Evolutionary conservation across 2,113 vertebrate genomes (phyloP), one percentile per base, ranked within the genome.

Genomic region (Rhabdomys dilectus): DNA sequence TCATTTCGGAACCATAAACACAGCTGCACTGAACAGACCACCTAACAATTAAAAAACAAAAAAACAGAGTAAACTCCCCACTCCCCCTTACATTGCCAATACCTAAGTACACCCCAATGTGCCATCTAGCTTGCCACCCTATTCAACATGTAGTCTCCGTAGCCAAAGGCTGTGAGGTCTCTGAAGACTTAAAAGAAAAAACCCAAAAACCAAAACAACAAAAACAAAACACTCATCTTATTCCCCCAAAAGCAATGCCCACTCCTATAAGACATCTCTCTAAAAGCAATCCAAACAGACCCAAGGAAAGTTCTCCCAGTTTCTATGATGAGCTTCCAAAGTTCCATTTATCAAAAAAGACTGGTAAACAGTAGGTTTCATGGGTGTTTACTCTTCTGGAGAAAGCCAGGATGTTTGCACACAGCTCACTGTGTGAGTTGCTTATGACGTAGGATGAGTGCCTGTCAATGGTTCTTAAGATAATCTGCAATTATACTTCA

Each of bases 31-130:
- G 80, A 96, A 87, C 1, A 85, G 91, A 91, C 95, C 92, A 97
- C 85, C 94, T 97, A 96, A 96, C 85, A 97, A 97, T 97, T 76
- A 92, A 87, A 91, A 91, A 84, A 91, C n/a, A n/a, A 88, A 94
- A 93, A 53, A 84, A 70, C 56, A 73, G 12, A 56, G 48, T 56
- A 56, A 72, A 60, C 29, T 26, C 58, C 10, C 6, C n/a, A 93
- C 22, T 12, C 45, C 39, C 76, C 26, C 39, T n/a, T 24, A 84
- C 15, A 91, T 39, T 80, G 93, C 88, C 96, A 96, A 91, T 31
- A 60, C 42, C 89, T 73, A 84, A 96, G 93, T 45, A 88, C 42
- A 64, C 82, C 77, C 51, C 68, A 51, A 80, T 91, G 84, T 93
- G 45, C 77, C 56, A 45, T 51, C 22, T 91, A 51, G 94, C 90